phyloP scores from a whole-genome alignment of 2,797 vertebrate genomes.

The Tokudaia tokunoshimensis region DNA sequence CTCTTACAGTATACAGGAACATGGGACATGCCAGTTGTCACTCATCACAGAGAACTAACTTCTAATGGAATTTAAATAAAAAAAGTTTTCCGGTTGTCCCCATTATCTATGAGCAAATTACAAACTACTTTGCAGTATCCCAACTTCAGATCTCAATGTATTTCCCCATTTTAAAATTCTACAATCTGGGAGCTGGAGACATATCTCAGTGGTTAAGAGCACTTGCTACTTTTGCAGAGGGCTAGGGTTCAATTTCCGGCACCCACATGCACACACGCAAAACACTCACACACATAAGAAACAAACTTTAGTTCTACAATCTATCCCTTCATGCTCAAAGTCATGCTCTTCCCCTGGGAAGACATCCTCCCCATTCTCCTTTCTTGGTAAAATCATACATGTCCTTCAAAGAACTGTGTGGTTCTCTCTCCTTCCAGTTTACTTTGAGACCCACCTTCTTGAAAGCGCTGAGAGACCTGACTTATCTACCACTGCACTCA shows the following conservation, averaged over 20 bases:
- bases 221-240: neutral
- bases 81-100: neutral
- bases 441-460: neutral
- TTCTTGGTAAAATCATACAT: conserved; percentile 16
- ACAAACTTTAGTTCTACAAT: neutral
- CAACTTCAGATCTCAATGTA: conserved; percentile 27
- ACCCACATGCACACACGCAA: neutral
- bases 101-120: conserved; percentile 34
- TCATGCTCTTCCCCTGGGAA: neutral
- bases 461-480: neutral
- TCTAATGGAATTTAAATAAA: neutral
- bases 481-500: neutral
- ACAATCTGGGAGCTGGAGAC: neutral
- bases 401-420: neutral
- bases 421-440: neutral
- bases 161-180: neutral
- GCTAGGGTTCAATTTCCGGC: neutral
- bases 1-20: neutral
- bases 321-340: neutral
- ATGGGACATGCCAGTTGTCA: neutral
- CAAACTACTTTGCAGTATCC: conserved; percentile 41
- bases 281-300: neutral
- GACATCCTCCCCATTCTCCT: neutral
- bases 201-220: neutral
- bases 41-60: conserved; percentile 37